phyloP scores from a whole-genome alignment of 2,797 vertebrate species.

The Chrysocyon brachyurus region DNA sequence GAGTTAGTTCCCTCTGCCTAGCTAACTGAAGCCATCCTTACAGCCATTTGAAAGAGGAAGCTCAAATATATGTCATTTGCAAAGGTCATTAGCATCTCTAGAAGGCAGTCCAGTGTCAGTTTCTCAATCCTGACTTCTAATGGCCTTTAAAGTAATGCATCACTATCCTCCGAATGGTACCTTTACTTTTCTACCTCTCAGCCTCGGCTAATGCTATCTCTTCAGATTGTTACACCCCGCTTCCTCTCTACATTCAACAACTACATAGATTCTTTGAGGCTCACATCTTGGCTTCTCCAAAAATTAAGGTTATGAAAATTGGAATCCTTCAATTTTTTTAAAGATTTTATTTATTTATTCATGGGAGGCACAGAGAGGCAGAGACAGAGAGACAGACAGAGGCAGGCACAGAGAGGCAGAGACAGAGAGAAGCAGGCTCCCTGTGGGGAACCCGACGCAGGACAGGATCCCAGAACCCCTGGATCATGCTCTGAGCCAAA shows the following conservation, averaged over 20 bases:
- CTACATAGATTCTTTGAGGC: neutral
- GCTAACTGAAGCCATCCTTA: neutral
- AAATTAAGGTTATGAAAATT: neutral
- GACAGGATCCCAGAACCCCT: too few relatives aligned
- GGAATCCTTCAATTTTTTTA: neutral
- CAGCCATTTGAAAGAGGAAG: neutral
- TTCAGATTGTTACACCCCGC: neutral
- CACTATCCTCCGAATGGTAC: neutral
- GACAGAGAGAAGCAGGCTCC: too few relatives aligned
- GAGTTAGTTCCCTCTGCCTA: neutral
- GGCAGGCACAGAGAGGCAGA: too few relatives aligned
- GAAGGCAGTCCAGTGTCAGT: neutral
- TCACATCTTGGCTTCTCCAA: neutral
- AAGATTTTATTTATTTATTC: too few relatives aligned
- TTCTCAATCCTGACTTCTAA: neutral
- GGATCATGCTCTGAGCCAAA: too few relatives aligned
- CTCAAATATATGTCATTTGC: neutral
- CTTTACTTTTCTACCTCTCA: neutral
- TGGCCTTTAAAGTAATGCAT: neutral
- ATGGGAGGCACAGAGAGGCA: too few relatives aligned
- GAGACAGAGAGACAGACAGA: too few relatives aligned
- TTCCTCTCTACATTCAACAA: neutral
- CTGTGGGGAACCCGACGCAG: too few relatives aligned
- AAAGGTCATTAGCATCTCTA: neutral
- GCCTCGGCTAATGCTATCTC: neutral